These are phyloP conservation scores for Ichneumoninae sp. DNA, from an alignment of 2,888 invertebrate genomes.

Conservation along the genomic window DNA sequence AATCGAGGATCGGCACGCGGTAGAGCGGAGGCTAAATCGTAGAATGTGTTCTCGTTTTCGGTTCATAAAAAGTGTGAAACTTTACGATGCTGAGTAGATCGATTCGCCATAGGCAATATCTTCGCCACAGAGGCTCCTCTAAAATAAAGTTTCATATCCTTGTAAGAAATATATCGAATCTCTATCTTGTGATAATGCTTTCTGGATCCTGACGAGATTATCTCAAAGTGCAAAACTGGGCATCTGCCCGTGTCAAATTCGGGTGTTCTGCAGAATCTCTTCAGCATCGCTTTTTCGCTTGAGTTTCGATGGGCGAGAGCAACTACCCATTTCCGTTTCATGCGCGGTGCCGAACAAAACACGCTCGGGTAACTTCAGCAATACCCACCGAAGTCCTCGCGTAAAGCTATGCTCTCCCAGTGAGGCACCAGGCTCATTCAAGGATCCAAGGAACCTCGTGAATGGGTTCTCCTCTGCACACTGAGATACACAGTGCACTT, in stretches of 20 bases:
- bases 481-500: constrained; percentile 50
- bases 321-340: constrained; percentile 55
- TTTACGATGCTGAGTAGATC: constrained; percentile 22
- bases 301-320: constrained; percentile 43
- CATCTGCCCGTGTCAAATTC: constrained; percentile 77
- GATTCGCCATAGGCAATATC: constrained; percentile 33
- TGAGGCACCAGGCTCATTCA: constrained; percentile 73
- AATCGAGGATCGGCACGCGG: constrained; percentile 36
- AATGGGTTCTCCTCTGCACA: constrained; percentile 72
- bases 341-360: constrained; percentile 35
- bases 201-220: not conserved
- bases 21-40: constrained; percentile 5
- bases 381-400: constrained; percentile 10
- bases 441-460: constrained; percentile 71
- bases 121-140: not conserved
- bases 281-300: constrained; percentile 30
- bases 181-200: constrained; percentile 21
- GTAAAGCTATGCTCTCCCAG: constrained; percentile 26
- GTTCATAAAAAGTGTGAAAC: constrained; percentile 30
- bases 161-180: not conserved
- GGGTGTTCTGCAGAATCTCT: constrained; percentile 54
- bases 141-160: constrained; percentile 14
- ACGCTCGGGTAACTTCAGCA: constrained; percentile 36
- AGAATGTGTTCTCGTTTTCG: constrained; percentile 33
- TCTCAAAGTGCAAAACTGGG: constrained; percentile 32